Evolutionary conservation across 1,140 invertebrate species (phyloP), one percentile per base, ranked within the genome.

Genomic region (Bombus waltoni): DNA sequence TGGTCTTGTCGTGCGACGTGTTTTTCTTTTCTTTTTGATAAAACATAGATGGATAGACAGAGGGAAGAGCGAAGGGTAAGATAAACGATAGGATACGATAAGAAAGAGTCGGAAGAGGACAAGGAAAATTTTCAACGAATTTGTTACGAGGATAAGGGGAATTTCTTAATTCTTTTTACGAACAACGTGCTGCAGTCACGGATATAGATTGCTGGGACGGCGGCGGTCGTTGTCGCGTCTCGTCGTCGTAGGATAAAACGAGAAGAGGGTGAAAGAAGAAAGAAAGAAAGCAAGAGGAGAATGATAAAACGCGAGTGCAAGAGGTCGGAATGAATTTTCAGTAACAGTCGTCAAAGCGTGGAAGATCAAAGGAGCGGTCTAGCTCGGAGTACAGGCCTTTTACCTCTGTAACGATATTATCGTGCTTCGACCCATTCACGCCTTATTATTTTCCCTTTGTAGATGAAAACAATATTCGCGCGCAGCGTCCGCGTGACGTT

Each of bases 151-250:
- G 18, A 22, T 53, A 3, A 28, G n/a, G 10, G 28, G 1, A 40
- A 35, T 84, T 59, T 66, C 22, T 82, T 44, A 71, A 84, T 73
- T 85, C 35, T 80, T 74, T 74, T 81, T 73, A 81, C 59, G 70
- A 80, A 66, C 40, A 38, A 35, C 22, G 40, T 38, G 66, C 68
- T 53, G 47, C 0, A 8, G 15, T 66, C n/a, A 3, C 28, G 13
- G 4, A 5, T 32, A 32, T n/a, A 35, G 65, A 35, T 35, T 18
- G 2, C 65, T 15, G n/a, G n/a, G 2, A 18, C 65, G 32, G 8
- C 28, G 8, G 53, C 28, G 10, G 22, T 25, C 22, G 6, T 9
- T 3, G 6, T 42, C 47, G 44, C 44, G 28, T 84, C n/a, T 47
- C 47, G 32, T 65, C 4, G 53, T 15, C 68, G 35, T 15, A 32